Evolutionary conservation across 2,113 vertebrate genomes (phyloP), one percentile per base, ranked within the genome.

Genomic region (Cryptomyrus ogoouensis): DNA sequence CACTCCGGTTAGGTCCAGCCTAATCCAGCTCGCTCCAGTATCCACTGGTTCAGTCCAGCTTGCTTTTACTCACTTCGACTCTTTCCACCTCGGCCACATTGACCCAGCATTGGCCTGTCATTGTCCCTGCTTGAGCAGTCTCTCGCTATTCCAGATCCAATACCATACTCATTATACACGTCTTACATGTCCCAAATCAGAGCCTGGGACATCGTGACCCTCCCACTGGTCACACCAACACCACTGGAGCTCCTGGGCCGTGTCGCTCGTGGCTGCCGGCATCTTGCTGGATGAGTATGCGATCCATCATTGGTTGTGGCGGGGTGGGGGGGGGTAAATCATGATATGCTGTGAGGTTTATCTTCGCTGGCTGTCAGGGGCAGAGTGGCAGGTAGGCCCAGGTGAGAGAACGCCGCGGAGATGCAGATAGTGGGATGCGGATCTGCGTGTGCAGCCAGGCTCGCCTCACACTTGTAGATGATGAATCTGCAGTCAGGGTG

Each of bases 401-500:
- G 85, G 87, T 88, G 35, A 58, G 35, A n/a, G 87, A 88, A 17
- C n/a, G 8, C 10, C 3, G 1, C 52, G 77, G 27, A 89, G 80
- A 52, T 58, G 12, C 35, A 47, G 42, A 89, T 83, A 84, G 89
- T 19, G 24, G 52, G 19, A 58, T 17, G 50, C 31, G 42, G 31
- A 49, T 46, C 19, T 27, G 39, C 58, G 62, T 88, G 83, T 85
- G 21, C 21, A 89, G 91, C 91, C 88, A 90, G 91, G 90, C 90
- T 87, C 89, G 91, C 90, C 91, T 77, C 83, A 91, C 90, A 85
- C 94, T 95, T 95, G 93, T 92, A 94, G 95, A 95, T 95, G 95
- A 96, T 96, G 95, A 96, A 96, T 96, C 95, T 94, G 94, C 96
- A 93, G 94, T 93, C 94, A 95, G 94, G 93, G 94, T 95, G 95